phyloP scores from a whole-genome alignment of 1,140 invertebrate species.

The Calosoma granatense region DNA sequence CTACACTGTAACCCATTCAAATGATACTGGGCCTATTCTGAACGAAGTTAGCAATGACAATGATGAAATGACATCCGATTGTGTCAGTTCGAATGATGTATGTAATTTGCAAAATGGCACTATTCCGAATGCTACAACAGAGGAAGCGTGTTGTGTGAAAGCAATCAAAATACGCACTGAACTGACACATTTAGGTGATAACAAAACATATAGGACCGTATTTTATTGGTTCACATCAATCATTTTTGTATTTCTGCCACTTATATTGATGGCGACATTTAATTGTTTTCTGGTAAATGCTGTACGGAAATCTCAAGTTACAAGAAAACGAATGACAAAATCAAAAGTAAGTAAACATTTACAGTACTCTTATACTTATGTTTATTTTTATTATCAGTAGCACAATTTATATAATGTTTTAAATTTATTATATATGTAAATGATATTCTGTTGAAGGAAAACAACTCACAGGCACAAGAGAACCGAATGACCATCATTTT shows the following conservation, averaged over 20 bases:
- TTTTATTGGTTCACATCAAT: conserved; percentile 59
- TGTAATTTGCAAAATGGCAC: neutral
- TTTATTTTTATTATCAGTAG: conserved; percentile 19
- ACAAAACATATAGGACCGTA: conserved; percentile 45
- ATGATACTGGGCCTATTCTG: neutral
- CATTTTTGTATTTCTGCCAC: conserved; percentile 54
- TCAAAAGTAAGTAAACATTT: conserved; percentile 30
- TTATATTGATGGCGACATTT: conserved; percentile 56
- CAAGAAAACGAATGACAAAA: conserved; percentile 45
- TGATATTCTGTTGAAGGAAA: conserved; percentile 18
- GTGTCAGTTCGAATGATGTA: no score
- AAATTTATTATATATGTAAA: conserved; percentile 22
- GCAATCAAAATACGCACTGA: conserved; percentile 22
- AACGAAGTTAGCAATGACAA: neutral
- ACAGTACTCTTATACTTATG: conserved; percentile 1
- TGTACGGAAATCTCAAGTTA: conserved; percentile 46
- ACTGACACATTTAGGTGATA: conserved; percentile 35
- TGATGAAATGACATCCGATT: no score
- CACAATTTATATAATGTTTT: conserved; percentile 12
- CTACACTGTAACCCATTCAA: neutral
- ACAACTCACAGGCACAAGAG: conserved; percentile 40
- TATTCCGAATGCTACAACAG: neutral
- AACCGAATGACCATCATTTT: conserved; percentile 66
- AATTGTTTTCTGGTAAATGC: conserved; percentile 60
- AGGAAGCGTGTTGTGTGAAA: conserved; percentile 21